Percentiles rank a stretch among this genome's conserved stretches.
These are phyloP conservation scores for Diachrysia chrysitis DNA, from an alignment of 2,888 invertebrate genomes.

Conservation along the genomic window DNA sequence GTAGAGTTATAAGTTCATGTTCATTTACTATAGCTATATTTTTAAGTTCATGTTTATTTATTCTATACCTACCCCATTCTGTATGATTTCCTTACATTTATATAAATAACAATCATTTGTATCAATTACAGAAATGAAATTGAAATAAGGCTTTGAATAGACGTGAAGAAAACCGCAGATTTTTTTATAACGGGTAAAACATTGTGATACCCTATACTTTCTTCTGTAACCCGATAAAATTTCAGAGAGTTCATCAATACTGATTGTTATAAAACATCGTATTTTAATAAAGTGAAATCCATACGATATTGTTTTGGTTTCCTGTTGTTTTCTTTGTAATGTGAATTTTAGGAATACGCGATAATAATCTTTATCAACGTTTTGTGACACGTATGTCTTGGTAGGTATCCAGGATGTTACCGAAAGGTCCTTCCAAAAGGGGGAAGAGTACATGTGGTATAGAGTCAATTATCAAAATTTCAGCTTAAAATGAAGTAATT, in stretches of 20 bases:
- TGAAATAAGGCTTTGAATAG: slow-evolving; percentile 1
- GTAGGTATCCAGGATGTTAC: too few species aligned
- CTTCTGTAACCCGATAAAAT: slow-evolving; percentile 28
- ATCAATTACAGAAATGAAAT: slow-evolving; percentile 1
- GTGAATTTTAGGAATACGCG: neutral
- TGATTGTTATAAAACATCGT: slow-evolving; percentile 45
- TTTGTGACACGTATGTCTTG: too few species aligned
- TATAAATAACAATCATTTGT: neutral
- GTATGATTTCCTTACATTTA: neutral
- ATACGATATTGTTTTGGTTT: slow-evolving; percentile 38
- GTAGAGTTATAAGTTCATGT: too few species aligned
- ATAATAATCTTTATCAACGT: neutral
- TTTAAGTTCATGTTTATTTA: too few species aligned
- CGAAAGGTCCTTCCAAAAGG: too few species aligned
- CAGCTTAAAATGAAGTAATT: too few species aligned
- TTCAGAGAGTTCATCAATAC: slow-evolving; percentile 28
- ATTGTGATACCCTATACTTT: slow-evolving; percentile 1
- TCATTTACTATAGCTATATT: too few species aligned
- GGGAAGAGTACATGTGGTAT: too few species aligned
- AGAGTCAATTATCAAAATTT: too few species aligned
- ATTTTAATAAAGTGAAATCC: slow-evolving; percentile 46
- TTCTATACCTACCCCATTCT: too few species aligned
- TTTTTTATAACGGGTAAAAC: neutral
- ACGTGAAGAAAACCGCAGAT: neutral
- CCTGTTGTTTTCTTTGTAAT: slow-evolving; percentile 16